Conservation (phyloP, 2,797 vertebrate species). For the Helarctos malayanus region DNA sequence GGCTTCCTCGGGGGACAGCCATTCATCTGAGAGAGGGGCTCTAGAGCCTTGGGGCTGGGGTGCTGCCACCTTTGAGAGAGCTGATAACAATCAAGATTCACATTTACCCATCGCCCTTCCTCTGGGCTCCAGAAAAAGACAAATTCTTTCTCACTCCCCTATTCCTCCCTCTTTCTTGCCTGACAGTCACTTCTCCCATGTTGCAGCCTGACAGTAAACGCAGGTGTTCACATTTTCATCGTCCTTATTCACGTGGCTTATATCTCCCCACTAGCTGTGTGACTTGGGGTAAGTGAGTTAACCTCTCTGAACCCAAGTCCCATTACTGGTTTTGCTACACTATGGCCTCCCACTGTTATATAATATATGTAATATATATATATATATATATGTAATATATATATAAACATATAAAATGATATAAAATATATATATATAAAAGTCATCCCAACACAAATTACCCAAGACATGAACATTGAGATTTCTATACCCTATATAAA, state of each 20-base stretch:
- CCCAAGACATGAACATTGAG: not conserved
- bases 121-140: not conserved
- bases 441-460: not conserved
- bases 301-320: constrained; percentile 36
- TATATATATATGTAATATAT: not conserved
- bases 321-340: not conserved
- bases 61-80: not conserved
- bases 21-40: not conserved
- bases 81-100: not conserved
- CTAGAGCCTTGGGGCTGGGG: not conserved
- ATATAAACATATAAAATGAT: not conserved
- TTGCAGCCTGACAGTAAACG: not conserved
- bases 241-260: not conserved
- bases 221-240: not conserved
- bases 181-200: not conserved
- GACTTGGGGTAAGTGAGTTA: not conserved
- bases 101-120: fast-evolving
- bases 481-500: not conserved
- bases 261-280: not conserved
- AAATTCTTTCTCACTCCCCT: not conserved
- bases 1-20: not conserved
- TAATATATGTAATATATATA: no score
- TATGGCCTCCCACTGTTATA: not conserved
- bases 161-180: not conserved
- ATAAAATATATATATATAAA: not conserved